Base-by-base conservation (phyloP, 1,140 invertebrate species). In the Euwallacea fornicatus region DNA sequence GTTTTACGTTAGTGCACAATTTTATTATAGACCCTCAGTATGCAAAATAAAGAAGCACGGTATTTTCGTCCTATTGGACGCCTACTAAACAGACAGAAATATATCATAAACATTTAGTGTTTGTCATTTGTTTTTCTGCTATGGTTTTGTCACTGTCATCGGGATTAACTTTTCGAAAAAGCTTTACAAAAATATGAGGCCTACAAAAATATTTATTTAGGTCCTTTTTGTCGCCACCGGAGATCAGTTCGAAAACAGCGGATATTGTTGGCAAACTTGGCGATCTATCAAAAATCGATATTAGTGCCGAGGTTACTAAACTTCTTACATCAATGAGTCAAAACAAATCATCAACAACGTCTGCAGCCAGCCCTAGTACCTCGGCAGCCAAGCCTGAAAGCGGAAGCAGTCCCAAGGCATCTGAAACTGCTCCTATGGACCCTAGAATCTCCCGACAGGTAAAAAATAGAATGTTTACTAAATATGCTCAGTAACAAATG, bases 221-320 rank as follows among this genome's bases (percentile, higher is more conserved):
- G 55, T 70, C 59, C 11, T 56, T 42, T n/a, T 16, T 67, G 15
- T 67, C 66, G 6, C 54, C 68, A n/a, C 59, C 53, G 7, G 15
- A 56, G 6, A 33, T 70, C 9, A 70, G 21, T 41, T 43, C 68
- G 7, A 63, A 70, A 58, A 65, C 69, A 6, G 62, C 60, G 8
- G 79, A 77, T n/a, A 83, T 89, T 41, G 83, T 89, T n/a, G 88
- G 86, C 73, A 88, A 86, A 78, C 75, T 89, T 11, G 88, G 88
- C 9, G 88, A 91, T 78, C 81, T 91, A 13, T 90, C 88, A 33
- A 90, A 90, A 81, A 90, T 92, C 63, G 89, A 90, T 74, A 90
- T 91, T 41, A 89, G 88, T 44, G 88, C 87, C 60, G 88, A 91
- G 75, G 88, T 91, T 2, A 88, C 88, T 0, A 90, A 90, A 78